A percentile compares a stretch with the other conserved stretches of the same genome.
Evolutionary conservation across 2,888 invertebrate genomes (phyloP).

Genomic region (Hanleya hanleyi): DNA sequence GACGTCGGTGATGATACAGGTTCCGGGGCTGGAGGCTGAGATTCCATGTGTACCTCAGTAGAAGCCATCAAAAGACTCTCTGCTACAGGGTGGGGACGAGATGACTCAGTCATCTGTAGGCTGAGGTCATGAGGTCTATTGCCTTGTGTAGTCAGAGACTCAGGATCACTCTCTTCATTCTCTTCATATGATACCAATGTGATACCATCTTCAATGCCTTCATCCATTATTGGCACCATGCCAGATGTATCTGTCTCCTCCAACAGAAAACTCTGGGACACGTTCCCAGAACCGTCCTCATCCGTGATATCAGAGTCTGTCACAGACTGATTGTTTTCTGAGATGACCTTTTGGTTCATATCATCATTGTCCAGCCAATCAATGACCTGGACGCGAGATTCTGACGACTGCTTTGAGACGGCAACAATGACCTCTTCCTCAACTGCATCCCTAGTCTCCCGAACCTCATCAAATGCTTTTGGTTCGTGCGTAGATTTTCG

Average conservation of each 20-base stretch:
- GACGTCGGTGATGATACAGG: neutral
- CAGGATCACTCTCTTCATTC: too few relatives aligned
- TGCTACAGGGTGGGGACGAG: neutral
- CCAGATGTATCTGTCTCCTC: neutral
- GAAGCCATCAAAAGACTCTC: neutral
- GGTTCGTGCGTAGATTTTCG: neutral
- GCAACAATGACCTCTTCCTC: neutral
- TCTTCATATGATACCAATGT: neutral
- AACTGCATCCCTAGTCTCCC: neutral
- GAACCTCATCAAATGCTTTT: neutral
- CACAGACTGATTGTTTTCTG: neutral
- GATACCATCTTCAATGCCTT: neutral
- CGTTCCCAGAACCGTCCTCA: neutral
- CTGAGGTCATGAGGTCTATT: neutral
- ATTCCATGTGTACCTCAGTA: neutral
- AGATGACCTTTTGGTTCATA: neutral
- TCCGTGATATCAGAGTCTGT: neutral
- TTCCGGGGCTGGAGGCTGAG: too few relatives aligned
- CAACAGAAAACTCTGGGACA: neutral
- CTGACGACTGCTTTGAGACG: neutral
- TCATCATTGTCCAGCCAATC: neutral
- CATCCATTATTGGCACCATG: neutral
- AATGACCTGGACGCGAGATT: neutral
- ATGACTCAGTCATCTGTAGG: neutral
- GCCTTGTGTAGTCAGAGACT: neutral